These are phyloP conservation scores for Microplitis deprimator DNA, from an alignment of 2,888 invertebrate species.

Conservation along the genomic window DNA sequence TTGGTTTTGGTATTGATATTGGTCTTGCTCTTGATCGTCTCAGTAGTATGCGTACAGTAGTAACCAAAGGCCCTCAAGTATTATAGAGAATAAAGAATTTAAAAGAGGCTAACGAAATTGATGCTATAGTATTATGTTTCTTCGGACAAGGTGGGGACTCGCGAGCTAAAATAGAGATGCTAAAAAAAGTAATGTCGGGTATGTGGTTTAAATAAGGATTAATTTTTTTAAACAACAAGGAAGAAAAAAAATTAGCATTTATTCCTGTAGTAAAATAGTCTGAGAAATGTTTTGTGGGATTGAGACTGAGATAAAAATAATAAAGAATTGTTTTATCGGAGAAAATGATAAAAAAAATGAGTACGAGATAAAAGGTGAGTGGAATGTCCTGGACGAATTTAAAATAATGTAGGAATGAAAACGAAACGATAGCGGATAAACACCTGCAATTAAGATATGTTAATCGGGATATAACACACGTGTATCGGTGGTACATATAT, in stretches of 20 bases:
- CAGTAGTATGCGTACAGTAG: constrained; percentile 38
- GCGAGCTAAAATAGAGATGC: constrained; percentile 28
- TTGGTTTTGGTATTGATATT: constrained; percentile 42
- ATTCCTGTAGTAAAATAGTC: constrained; percentile 49
- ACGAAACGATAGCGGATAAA: constrained; percentile 55
- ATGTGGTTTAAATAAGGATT: constrained; percentile 19
- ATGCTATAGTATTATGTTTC: constrained; percentile 9
- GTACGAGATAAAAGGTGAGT: constrained; percentile 48
- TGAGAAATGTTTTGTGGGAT: constrained; percentile 51
- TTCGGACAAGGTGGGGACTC: constrained; percentile 28
- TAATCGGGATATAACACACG: constrained; percentile 60
- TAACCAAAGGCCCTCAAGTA: constrained; percentile 29
- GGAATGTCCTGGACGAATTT: constrained; percentile 58
- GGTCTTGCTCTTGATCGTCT: constrained; percentile 29
- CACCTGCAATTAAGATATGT: constrained; percentile 67
- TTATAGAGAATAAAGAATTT: constrained; percentile 30
- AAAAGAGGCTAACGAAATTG: constrained; percentile 36
- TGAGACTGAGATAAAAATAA: constrained; percentile 33
- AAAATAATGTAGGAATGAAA: constrained; percentile 49
- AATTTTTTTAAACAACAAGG: neutral
- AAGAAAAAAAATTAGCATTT: too few relatives aligned
- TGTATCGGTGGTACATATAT: constrained; percentile 39
- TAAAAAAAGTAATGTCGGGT: neutral
- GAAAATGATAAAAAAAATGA: constrained; percentile 51
- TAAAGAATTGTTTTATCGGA: constrained; percentile 44